Evolutionary conservation across 2,113 vertebrate genomes (phyloP), one percentile per base, ranked within the genome.

Genomic region (Melanerpes formicivorus): DNA sequence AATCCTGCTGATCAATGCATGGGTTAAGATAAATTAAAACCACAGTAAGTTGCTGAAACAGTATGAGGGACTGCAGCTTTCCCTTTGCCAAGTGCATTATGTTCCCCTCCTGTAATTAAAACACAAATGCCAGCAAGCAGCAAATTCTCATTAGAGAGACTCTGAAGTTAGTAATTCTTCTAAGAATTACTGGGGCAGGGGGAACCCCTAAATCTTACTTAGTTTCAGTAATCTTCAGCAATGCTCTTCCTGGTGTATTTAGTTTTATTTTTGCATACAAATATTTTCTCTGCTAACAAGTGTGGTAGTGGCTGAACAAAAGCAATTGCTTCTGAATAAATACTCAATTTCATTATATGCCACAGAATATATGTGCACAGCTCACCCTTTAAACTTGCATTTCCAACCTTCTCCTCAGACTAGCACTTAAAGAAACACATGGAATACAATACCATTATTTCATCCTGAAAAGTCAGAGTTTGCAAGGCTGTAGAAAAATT

Each of bases 31-130:
- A 94, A 93, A 93, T 92, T 87, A 58, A 64, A 80, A 72, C 71
- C 88, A 96, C 91, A 86, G 84, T 42, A 80, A 90, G 67, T 37
- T 84, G 70, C 94, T 88, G 85, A 84, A 87, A 82, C 80, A 92
- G 77, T 87, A 85, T 96, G 95, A 97, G 87, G 87, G 89, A 96
- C 54, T 97, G 95, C 64, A 89, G 73, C 95, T 94, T 97, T 98
- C 94, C 95, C 92, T 93, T 97, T 96, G 96, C 96, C 98, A 97
- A 97, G 96, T 60, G 81, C 93, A 93, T 97, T 97, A 96, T 95
- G 92, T 92, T 91, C 87, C 95, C 85, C 5, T 56, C 44, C 73
- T 70, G 81, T 82, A 98, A 97, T 96, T 98, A 98, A 97, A 97
- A 96, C 69, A 89, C 89, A 97, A 98, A 97, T 97, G 94, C 88